Base-by-base conservation (phyloP, 2,888 invertebrate species). In the Actias luna region DNA sequence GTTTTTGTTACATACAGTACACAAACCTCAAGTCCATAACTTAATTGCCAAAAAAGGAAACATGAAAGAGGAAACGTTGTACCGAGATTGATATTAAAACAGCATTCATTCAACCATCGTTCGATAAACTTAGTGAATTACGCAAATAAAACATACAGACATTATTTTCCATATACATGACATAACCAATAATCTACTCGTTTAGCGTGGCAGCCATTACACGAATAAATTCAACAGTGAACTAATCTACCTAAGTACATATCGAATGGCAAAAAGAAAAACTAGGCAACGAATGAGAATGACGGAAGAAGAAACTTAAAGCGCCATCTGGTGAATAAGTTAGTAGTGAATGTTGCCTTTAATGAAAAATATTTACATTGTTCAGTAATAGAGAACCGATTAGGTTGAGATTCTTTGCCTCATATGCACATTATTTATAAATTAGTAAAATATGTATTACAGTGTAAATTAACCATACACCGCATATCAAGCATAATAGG, bases 161-260 rank as follows among this genome's bases (percentile, higher is more conserved):
- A 82, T 78, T 69, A 73, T 80, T 78, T 78, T 75, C 67, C 82
- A 84, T 75, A 77, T 79, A 85, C 88, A 85, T 89, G 88, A 88
- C 87, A 90, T 89, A 91, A 90, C 88, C 89, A 90, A 83, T 85
- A 85, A 80, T 79, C 85, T 89, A 89, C 79, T 87, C 83, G 82
- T 87, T 85, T 80, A 88, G 89, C 89, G 89, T 89, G 91, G 90
- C 91, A 92, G 90, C 91, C 91, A 91, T 91, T 92, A 90, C 85
- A 73, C 89, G 88, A 88, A 86, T 89, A 86, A 84, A 85, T 88
- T 89, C 85, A 83, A 87, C 85, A 84, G 81, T 79, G 82, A 83
- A 85, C 78, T 77, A 79, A 78, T 77, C 78, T 79, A 83, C 78
- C 79, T 7, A 39, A 3, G 16, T 77, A 82, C 78, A 75, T 78